Evolutionary conservation across 2,888 invertebrate genomes (phyloP).

Genomic region (Tipula helvola): DNA sequence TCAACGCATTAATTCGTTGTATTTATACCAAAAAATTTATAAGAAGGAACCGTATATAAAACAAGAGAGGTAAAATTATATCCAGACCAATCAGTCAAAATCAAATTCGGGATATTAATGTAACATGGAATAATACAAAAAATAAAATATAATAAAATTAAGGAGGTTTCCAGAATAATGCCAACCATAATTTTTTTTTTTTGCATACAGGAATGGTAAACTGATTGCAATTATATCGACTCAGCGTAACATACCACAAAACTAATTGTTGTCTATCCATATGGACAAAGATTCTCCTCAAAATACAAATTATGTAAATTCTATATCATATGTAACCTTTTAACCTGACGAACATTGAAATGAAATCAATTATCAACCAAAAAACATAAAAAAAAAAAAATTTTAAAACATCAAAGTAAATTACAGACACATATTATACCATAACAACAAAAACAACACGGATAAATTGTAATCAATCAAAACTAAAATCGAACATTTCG

Average conservation of each 20-base stretch:
- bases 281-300: background rate
- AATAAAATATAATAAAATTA: background rate
- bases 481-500: background rate
- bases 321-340: background rate
- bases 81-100: conserved; percentile 4
- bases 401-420: background rate
- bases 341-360: background rate
- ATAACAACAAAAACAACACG: background rate
- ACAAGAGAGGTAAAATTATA: background rate
- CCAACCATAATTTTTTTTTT: background rate
- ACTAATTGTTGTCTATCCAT: no score
- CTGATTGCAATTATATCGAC: background rate
- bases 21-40: background rate
- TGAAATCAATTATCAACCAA: background rate
- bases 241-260: background rate
- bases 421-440: background rate
- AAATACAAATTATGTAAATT: background rate
- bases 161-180: background rate
- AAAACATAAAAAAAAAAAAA: background rate
- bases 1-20: background rate
- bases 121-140: background rate
- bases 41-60: background rate
- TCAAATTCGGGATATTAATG: background rate
- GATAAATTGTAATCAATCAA: background rate
- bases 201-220: background rate